Base-by-base conservation (phyloP, 2,888 invertebrate genomes). In the Diaperis boleti region DNA sequence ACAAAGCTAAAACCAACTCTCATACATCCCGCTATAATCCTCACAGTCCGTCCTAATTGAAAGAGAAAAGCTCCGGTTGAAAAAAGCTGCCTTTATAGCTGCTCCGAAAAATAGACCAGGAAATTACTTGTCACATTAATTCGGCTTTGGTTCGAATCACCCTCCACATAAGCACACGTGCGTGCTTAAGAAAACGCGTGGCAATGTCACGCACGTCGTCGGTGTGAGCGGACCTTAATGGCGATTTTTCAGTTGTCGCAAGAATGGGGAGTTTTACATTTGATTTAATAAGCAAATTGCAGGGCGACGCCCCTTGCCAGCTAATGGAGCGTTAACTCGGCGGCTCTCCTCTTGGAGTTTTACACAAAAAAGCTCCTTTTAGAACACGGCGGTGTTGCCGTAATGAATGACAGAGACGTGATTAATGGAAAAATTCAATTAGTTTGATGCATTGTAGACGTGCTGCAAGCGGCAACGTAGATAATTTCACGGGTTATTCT, bases 341-440 rank as follows among this genome's bases (percentile, higher is more conserved):
- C 57, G 42, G 47, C 39, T 22, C 45, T 50, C 49, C 44, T 33
- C 29, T 5, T 11, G 52, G 44, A 39, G 22, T 59, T 59, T 55
- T 35, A 39, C 31, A 54, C 54, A 64, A 65, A 67, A 59, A 61
- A 60, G 59, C 64, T 45, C 59, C 61, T 62, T 67, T 65, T 52
- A 47, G 63, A 65, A 64, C 66, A 63, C 63, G 67, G 61, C 66
- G 56, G 68, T 67, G 68, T 67, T 69, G 65, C 66, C 26, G 68
- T 67, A 67, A 65, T 67, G 64, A 68, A 69, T 67, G 72, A 74
- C 72, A 72, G 69, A 64, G 7, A 65, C 62, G 72, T 72, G 72
- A 74, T 74, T 72, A 71, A 74, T 73, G 72, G 71, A 71, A 72
- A 74, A 74, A 73, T 72, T 72, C 72, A 73, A 74, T 74, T 71